Base-by-base conservation (phyloP, 2,888 invertebrate species). In the Galeruca laticollis region DNA sequence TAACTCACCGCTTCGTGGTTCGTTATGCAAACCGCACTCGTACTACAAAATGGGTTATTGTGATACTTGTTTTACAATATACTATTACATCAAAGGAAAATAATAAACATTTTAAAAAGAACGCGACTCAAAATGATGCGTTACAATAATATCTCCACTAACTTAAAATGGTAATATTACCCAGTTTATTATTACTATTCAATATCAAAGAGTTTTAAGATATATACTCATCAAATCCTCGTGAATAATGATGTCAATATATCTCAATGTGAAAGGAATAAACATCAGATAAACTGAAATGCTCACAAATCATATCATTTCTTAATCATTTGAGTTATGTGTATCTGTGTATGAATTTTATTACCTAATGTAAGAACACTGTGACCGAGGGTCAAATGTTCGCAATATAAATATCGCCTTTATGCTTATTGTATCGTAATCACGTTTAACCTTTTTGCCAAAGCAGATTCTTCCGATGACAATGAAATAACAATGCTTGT, bases 401-500 rank as follows among this genome's bases (percentile, higher is more conserved):
- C 43, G 43, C n/a, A n/a, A 15, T 15, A 47, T 47, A 47, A 15
- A 47, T 47, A 1, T 47, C 8, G 6, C 15, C 15, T 18, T 9
- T 5, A 47, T 47, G 47, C 47, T 47, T 47, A 47, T 47, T 47
- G 47, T 15, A 47, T 47, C 18, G 47, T 18, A 47, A 47, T 47
- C 18, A 47, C 47, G n/a, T 18, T 47, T 47, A 47, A 47, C 47
- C 47, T 47, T 47, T 47, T 2, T 18, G 2, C 6, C 15, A 47
- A 47, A 47, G 47, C 18, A 47, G 18, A 47, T 47, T 47, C 47
- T 47, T 47, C 6, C 18, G 47, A 47, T 47, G 47, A 47, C 47
- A 47, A 47, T 47, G 47, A 47, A 47, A 47, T 47, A 18, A 47
- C 15, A 47, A 47, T 47, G 9, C 18, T 2, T 47, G 47, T n/a